Conservation (phyloP, 2,797 vertebrate species). For the Urocyon cinereoargenteus region DNA sequence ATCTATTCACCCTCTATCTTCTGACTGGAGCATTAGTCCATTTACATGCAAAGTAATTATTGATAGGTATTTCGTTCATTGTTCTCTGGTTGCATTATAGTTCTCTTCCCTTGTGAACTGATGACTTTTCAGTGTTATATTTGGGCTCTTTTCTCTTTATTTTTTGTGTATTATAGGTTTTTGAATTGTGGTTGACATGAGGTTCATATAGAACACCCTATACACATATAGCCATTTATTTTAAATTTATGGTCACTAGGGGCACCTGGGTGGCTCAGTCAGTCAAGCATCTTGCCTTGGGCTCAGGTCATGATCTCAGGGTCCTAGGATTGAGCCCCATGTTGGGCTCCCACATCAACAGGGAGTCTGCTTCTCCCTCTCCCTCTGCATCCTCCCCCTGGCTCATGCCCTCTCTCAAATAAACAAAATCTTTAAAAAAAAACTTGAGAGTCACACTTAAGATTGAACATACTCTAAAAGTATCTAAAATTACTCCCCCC, state of each 20-base stretch:
- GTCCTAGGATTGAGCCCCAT: neutral
- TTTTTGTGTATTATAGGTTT: neutral
- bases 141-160: neutral
- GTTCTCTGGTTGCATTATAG: neutral
- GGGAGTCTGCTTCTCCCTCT: neutral
- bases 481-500: neutral
- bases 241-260: neutral
- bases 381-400: neutral
- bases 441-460: neutral
- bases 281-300: neutral
- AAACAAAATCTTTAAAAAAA: neutral
- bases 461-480: neutral
- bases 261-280: neutral
- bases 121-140: neutral
- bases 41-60: neutral
- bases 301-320: neutral
- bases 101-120: neutral
- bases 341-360: neutral
- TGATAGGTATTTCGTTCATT: neutral
- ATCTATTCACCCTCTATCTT: neutral
- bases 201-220: neutral
- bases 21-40: neutral
- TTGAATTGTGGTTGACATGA: neutral
- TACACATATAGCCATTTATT: neutral
- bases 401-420: neutral